Base-by-base conservation (phyloP, 1,140 invertebrate genomes). In the Bombus confusus region DNA sequence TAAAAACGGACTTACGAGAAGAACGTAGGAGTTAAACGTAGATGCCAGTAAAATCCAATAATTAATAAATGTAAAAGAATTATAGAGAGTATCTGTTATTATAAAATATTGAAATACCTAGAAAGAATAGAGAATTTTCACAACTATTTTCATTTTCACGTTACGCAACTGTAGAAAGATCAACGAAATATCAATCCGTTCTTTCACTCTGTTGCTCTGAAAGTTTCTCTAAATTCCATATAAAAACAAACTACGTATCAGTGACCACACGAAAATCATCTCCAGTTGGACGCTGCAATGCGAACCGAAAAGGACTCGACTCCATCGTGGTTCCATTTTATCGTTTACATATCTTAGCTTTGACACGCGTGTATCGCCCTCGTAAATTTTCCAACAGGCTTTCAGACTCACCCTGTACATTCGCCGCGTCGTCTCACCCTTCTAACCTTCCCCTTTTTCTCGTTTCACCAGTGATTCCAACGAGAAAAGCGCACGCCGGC, bases 311-410 rank as follows among this genome's bases (percentile, higher is more conserved):
- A 59, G n/a, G 25, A 39, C 41, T 34, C 43, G 47, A 10, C 13
- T n/a, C n/a, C 13, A 52, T 31, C 74, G 52, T 0, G 75, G 37
- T 39, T 13, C 25, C 57, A 64, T 64, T 66, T 78, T 31, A 18
- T 64, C 75, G 34, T 78, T 78, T 78, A 41, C 75, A 78, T 64
- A 64, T 78, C 37, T 66, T 31, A 78, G 37, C 75, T 78, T 78
- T 41, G 75, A 78, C 75, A 39, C 13, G 31, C 25, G 25, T 39
- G 37, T 37, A 64, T 6, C 34, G 1, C 12, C 22, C 31, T 69
- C 31, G 31, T 69, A 68, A 80, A 69, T 69, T 69, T 69, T 69
- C 0, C 64, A 69, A n/a, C 37, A 68, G 5, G 41, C 77, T 79
- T 80, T 73, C 31, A 73, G 43, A 69, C 62, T 28, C 57, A 41